Evolutionary conservation across 2,888 invertebrate genomes (phyloP).

Genomic region (Cryptops parisi): DNA sequence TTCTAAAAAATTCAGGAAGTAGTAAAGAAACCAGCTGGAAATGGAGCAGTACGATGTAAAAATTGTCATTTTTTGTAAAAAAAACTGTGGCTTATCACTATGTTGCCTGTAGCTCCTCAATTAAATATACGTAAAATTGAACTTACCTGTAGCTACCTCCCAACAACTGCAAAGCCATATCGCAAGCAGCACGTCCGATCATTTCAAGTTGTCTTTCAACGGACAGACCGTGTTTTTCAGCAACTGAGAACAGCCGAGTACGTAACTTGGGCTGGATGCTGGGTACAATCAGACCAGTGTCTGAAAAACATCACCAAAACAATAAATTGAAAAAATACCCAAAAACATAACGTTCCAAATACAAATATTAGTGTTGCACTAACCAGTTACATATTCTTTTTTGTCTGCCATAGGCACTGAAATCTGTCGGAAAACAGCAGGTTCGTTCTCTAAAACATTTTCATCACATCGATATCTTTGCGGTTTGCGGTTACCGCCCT

Average conservation of each 20-base stretch:
- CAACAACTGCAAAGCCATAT: slow-evolving; percentile 64
- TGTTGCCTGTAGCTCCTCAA: background rate
- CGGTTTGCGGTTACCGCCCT: slow-evolving; percentile 28
- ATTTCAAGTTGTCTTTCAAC: slow-evolving; percentile 54
- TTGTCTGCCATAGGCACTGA: slow-evolving; percentile 47
- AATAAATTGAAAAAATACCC: background rate
- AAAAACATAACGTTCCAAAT: background rate
- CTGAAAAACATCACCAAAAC: slow-evolving; percentile 28
- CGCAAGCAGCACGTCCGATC: slow-evolving; percentile 67
- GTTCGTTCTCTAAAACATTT: slow-evolving; percentile 55
- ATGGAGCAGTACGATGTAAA: too few species aligned
- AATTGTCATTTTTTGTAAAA: too few species aligned
- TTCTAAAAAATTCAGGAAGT: too few species aligned
- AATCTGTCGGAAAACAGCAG: slow-evolving; percentile 51
- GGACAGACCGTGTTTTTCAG: slow-evolving; percentile 51
- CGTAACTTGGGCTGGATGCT: slow-evolving; percentile 52
- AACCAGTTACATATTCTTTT: slow-evolving; percentile 50
- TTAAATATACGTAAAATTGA: slow-evolving; percentile 2
- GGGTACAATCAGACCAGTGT: slow-evolving; percentile 67
- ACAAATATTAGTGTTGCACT: background rate
- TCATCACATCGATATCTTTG: slow-evolving; percentile 66
- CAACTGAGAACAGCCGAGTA: slow-evolving; percentile 48
- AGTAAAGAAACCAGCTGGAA: too few species aligned
- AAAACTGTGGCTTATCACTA: too few species aligned
- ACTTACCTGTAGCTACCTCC: slow-evolving; percentile 61